These are phyloP conservation scores for Epirrhoe tristata DNA, from an alignment of 2,888 invertebrate species.

Conservation along the genomic window DNA sequence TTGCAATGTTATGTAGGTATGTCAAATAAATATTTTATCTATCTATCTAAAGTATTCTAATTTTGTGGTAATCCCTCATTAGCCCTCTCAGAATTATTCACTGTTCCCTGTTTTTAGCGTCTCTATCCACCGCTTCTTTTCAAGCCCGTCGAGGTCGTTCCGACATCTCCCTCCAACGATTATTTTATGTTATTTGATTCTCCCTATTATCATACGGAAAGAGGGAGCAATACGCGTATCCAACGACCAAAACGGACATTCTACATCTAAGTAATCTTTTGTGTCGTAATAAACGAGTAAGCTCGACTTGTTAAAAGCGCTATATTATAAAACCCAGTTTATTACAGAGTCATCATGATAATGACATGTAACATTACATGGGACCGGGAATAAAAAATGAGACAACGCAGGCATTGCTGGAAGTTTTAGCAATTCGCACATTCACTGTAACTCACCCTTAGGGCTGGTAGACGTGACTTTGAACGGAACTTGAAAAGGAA, in stretches of 20 bases:
- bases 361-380: constrained; percentile 21
- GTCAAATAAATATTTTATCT: no score
- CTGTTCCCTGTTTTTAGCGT: no score
- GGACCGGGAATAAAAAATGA: constrained; percentile 44
- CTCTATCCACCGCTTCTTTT: no score
- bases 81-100: no score
- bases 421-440: constrained; percentile 37
- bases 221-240: not conserved
- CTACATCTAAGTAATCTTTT: constrained; percentile 5
- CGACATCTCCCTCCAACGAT: no score
- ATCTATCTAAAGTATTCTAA: no score
- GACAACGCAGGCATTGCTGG: constrained; percentile 35
- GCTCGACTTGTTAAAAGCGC: constrained; percentile 7
- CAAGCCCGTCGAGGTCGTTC: no score
- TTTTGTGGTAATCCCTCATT: no score
- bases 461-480: constrained; percentile 5
- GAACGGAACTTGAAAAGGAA: not conserved
- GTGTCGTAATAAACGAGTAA: constrained; percentile 7
- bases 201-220: not conserved
- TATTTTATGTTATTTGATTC: no score
- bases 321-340: constrained; percentile 16
- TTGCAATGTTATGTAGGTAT: no score
- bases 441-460: constrained; percentile 17
- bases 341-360: constrained; percentile 18
- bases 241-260: not conserved